Conservation (phyloP, 2,888 invertebrate genomes). For the Tinea pellionella region DNA sequence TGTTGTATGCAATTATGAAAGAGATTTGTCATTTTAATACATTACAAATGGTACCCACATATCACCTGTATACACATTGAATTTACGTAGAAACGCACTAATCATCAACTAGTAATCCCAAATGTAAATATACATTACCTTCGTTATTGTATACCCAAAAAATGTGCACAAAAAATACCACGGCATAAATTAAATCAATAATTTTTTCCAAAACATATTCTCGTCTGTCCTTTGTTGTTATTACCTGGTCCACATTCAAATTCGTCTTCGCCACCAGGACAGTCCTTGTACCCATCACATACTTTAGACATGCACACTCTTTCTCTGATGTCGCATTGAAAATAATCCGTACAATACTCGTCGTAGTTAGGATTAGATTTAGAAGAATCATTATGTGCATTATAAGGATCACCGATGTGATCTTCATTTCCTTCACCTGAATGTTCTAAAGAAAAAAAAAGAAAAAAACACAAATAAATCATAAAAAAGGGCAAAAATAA, state of each 20-base stretch:
- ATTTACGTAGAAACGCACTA: too few species aligned
- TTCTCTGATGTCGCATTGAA: background rate
- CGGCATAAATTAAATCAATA: too few species aligned
- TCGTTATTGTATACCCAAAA: too few species aligned
- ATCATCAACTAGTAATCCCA: too few species aligned
- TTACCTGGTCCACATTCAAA: conserved; percentile 53
- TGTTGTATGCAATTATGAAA: too few species aligned
- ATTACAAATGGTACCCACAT: too few species aligned
- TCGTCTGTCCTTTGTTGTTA: background rate
- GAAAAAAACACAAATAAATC: background rate
- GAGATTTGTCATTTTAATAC: too few species aligned
- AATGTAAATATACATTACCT: too few species aligned
- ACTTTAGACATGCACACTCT: conserved; percentile 62
- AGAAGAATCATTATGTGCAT: background rate
- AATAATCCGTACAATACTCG: background rate
- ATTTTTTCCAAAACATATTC: too few species aligned
- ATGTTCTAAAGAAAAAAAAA: background rate
- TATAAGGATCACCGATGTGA: background rate
- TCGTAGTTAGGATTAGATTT: background rate
- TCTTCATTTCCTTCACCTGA: background rate
- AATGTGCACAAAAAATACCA: too few species aligned
- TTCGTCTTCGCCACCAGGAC: conserved; percentile 78
- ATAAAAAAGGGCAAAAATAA: background rate
- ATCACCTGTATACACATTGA: too few species aligned
- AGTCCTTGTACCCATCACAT: conserved; percentile 74